Percentiles rank a stretch among this genome's conserved stretches.
Evolutionary conservation across 1,140 invertebrate genomes (phyloP).

Genomic region (Calliphora vicina): DNA sequence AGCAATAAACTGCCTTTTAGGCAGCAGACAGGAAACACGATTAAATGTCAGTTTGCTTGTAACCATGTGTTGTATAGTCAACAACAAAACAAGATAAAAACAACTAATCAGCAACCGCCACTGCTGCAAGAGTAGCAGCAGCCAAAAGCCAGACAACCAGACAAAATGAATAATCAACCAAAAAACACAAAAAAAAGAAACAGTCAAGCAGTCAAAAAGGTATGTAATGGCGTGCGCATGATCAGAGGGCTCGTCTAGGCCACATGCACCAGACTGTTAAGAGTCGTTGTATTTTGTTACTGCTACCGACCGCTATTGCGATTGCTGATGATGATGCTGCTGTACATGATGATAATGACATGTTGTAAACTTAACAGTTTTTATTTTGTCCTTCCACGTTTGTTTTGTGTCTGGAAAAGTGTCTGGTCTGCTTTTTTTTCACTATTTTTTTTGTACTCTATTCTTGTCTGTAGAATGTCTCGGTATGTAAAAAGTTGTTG

Average conservation of each 20-base stretch:
- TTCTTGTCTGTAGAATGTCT: background rate
- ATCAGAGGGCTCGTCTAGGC: background rate
- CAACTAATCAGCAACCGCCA: background rate
- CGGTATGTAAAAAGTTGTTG: background rate
- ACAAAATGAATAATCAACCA: background rate
- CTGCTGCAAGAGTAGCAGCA: background rate
- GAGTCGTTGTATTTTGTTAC: background rate
- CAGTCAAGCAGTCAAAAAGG: background rate
- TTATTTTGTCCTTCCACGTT: background rate
- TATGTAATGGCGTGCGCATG: background rate
- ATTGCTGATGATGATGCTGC: background rate
- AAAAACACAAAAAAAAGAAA: background rate
- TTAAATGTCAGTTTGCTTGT: background rate
- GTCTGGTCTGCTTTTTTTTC: background rate
- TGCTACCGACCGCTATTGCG: background rate
- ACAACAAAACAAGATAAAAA: background rate
- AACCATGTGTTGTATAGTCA: background rate
- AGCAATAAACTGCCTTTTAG: background rate
- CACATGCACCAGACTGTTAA: background rate
- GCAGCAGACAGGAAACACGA: background rate
- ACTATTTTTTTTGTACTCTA: background rate
- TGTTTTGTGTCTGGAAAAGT: background rate
- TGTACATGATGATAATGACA: background rate
- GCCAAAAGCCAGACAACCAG: background rate
- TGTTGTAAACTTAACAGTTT: background rate